These are phyloP conservation scores for Sinelater perroti DNA, from an alignment of 2,888 invertebrate genomes.

Conservation along the genomic window DNA sequence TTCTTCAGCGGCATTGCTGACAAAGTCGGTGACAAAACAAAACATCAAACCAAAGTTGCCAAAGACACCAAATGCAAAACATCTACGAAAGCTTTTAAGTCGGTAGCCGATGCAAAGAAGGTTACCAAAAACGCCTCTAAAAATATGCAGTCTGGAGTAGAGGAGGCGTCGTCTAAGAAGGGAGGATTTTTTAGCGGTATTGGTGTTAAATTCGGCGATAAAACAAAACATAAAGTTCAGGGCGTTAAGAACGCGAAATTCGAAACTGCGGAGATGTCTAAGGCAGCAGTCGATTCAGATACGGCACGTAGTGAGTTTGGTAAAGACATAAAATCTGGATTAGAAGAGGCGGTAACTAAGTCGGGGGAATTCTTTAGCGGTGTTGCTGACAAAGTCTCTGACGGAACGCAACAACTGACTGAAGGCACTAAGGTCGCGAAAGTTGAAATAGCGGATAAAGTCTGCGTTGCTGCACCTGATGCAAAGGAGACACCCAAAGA, in stretches of 20 bases:
- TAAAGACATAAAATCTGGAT: not conserved
- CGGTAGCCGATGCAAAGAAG: slow-evolving; percentile 13
- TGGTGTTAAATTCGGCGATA: slow-evolving; percentile 27
- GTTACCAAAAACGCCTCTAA: slow-evolving; percentile 16
- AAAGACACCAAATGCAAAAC: slow-evolving; percentile 26
- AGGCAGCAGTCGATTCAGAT: slow-evolving; percentile 1
- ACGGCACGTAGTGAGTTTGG: not conserved
- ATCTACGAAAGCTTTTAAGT: slow-evolving; percentile 17
- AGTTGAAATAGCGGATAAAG: slow-evolving; percentile 26
- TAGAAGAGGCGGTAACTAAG: slow-evolving; percentile 15
- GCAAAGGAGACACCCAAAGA: slow-evolving; percentile 14
- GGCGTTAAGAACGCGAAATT: slow-evolving; percentile 5
- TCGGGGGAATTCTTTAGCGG: slow-evolving; percentile 1
- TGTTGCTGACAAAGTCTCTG: slow-evolving; percentile 15
- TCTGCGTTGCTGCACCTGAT: slow-evolving; percentile 16
- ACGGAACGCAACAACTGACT: not conserved
- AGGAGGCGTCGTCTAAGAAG: slow-evolving; percentile 27
- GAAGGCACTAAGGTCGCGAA: slow-evolving; percentile 9
- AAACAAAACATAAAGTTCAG: not conserved
- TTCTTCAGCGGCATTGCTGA: slow-evolving; percentile 37
- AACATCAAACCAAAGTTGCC: slow-evolving; percentile 26
- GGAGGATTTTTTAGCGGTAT: slow-evolving; percentile 37
- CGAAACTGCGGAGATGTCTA: slow-evolving; percentile 5
- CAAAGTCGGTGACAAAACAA: slow-evolving; percentile 29
- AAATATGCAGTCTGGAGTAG: slow-evolving; percentile 11